Percentiles rank a stretch among this genome's conserved stretches.
Conservation (phyloP, 2,888 invertebrate species). For the Netelia fuscicornis region DNA sequence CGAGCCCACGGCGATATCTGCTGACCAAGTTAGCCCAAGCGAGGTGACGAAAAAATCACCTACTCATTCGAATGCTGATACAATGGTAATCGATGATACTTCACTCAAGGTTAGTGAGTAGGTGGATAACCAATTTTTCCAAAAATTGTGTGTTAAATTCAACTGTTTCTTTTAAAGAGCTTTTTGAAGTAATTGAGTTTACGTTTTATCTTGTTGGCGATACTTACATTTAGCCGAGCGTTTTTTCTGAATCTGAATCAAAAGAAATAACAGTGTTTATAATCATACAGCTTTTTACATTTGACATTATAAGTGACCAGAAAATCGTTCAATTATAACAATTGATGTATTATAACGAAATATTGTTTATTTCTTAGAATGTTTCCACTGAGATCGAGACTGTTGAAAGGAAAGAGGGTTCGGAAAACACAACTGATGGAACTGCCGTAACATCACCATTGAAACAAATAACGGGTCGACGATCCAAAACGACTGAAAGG, state of each 20-base stretch:
- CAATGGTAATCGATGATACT: background rate
- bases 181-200: too few species aligned
- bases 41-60: background rate
- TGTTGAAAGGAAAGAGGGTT: constrained; percentile 26
- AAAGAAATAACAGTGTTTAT: too few species aligned
- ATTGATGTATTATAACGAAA: background rate
- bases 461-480: constrained; percentile 69
- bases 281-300: too few species aligned
- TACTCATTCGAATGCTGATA: background rate
- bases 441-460: background rate
- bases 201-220: too few species aligned
- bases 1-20: constrained; percentile 50
- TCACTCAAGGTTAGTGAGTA: constrained; percentile 36
- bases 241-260: too few species aligned
- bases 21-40: constrained; percentile 51
- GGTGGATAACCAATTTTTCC: too few species aligned
- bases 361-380: background rate
- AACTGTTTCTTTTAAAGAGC: too few species aligned
- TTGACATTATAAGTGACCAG: too few species aligned
- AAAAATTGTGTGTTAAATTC: too few species aligned
- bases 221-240: too few species aligned
- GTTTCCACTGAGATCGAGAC: background rate
- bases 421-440: constrained; percentile 50
- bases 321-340: background rate
- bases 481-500: constrained; percentile 77